A percentile compares a stretch with the other conserved stretches of the same genome.
Conservation (phyloP, 2,888 invertebrate species). For the Timema cristinae region DNA sequence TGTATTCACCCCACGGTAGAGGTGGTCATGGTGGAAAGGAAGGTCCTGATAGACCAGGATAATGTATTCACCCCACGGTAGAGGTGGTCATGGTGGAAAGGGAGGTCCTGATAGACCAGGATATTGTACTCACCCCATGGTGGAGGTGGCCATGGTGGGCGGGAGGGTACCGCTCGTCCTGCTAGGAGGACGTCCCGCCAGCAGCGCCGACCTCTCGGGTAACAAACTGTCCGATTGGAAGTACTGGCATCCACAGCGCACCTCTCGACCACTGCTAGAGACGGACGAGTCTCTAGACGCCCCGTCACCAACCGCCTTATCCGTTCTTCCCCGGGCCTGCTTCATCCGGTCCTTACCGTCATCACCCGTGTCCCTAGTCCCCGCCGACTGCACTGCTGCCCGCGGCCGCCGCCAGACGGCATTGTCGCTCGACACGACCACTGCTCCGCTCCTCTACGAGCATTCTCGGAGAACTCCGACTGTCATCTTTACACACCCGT, state of each 20-base stretch:
- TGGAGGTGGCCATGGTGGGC: conserved; percentile 18
- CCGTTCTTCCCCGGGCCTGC: conserved; percentile 22
- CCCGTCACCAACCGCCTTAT: conserved; percentile 15
- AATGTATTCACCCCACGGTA: too few species aligned
- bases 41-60: too few species aligned
- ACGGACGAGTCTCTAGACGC: conserved; percentile 58
- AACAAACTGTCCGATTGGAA: conserved; percentile 75
- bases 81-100: too few species aligned
- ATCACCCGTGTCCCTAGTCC: conserved; percentile 15
- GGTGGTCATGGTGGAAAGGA: too few species aligned
- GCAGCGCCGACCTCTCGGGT: conserved; percentile 68
- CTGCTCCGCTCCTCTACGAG: not conserved
- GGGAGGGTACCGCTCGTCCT: conserved; percentile 20
- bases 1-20: too few species aligned
- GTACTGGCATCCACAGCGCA: conserved; percentile 82
- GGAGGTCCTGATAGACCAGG: too few species aligned
- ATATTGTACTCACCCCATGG: conserved; percentile 27
- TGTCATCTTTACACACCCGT: too few species aligned
- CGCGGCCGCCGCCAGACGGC: conserved; percentile 56
- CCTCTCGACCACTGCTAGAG: conserved; percentile 62
- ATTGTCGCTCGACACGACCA: conserved; percentile 38
- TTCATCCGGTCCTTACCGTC: conserved; percentile 6
- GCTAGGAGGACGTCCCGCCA: conserved; percentile 50
- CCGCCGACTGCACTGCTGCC: not conserved
- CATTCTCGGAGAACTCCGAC: too few species aligned